Percentiles rank a stretch among this genome's conserved stretches.
Conservation (phyloP, 2,888 invertebrate genomes). For the Nemoura dubitans region DNA sequence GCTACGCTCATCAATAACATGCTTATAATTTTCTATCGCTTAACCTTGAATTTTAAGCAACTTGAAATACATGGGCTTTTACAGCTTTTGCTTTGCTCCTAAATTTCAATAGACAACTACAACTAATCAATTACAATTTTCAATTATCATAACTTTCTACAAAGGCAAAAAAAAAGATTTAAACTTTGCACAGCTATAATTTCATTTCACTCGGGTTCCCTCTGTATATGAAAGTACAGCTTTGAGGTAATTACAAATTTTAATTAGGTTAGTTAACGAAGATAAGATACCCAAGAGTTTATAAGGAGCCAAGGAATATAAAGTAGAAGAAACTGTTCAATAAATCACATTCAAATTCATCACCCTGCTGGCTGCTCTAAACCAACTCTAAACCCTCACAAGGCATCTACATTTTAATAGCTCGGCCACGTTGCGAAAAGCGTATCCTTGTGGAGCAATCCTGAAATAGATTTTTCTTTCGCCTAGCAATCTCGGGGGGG, state of each 20-base stretch:
- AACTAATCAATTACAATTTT: background rate
- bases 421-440: background rate
- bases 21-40: too few species aligned
- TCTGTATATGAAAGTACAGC: background rate
- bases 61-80: too few species aligned
- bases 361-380: background rate
- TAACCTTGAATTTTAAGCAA: too few species aligned
- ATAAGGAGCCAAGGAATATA: background rate
- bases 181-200: background rate
- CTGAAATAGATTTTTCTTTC: background rate
- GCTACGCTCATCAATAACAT: too few species aligned
- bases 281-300: background rate
- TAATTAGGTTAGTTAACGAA: constrained; percentile 1
- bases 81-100: too few species aligned
- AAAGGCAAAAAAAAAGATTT: background rate
- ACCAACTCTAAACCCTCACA: background rate
- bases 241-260: background rate
- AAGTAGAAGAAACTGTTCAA: background rate
- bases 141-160: too few species aligned
- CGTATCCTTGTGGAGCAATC: background rate
- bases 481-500: background rate
- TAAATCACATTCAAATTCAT: background rate
- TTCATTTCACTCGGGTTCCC: background rate
- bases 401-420: background rate
- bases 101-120: background rate